Evolutionary conservation across 2,797 vertebrate species (phyloP).

Genomic region (Channallabes apus): DNA sequence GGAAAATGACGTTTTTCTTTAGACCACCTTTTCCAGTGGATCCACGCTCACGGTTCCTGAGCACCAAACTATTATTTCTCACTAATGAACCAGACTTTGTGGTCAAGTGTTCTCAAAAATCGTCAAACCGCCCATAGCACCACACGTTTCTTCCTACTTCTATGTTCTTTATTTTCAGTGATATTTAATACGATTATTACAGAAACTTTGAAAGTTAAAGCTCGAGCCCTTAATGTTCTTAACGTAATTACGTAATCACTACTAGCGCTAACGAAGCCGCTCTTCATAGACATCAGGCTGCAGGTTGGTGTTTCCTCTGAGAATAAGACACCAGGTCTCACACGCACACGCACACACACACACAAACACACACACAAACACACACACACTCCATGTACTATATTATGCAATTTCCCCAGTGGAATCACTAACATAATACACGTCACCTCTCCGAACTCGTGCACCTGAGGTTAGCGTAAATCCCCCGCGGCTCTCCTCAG

Average conservation of each 20-base stretch:
- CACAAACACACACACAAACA: background rate
- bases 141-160: background rate
- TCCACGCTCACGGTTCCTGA: no score
- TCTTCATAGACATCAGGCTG: background rate
- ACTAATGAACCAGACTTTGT: no score
- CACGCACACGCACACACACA: background rate
- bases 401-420: slow-evolving; percentile 17
- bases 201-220: background rate
- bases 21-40: no score
- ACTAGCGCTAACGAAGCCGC: background rate
- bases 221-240: background rate
- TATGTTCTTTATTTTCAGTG: background rate
- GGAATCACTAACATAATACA: slow-evolving; percentile 6
- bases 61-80: no score
- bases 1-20: no score
- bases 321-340: background rate
- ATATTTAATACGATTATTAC: background rate
- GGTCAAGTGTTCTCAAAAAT: no score
- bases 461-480: slow-evolving; percentile 5
- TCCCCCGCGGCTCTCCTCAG: background rate
- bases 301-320: slow-evolving; percentile 19
- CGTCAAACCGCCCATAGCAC: no score
- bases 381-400: background rate
- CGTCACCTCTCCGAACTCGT: background rate
- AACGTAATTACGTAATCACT: background rate